phyloP scores from a whole-genome alignment of 2,888 invertebrate species.

The Orthonychiurus folsomi region DNA sequence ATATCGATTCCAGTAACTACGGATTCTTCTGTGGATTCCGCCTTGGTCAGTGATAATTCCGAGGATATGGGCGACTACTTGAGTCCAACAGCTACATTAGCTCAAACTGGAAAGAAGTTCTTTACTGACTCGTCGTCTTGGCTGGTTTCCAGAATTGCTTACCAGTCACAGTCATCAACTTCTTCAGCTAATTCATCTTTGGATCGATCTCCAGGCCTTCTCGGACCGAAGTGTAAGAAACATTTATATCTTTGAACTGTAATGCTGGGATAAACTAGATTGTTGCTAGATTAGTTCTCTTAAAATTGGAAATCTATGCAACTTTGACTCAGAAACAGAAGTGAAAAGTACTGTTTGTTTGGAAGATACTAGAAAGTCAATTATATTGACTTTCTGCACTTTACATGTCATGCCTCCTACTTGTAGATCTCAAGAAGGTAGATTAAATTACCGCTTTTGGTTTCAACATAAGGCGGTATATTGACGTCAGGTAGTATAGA shows the following conservation, averaged over 20 bases:
- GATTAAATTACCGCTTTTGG: no score
- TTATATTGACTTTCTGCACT: no score
- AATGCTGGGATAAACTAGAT: no score
- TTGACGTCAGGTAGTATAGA: no score
- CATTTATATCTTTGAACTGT: background rate
- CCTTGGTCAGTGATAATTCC: slow-evolving; percentile 9
- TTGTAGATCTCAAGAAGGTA: no score
- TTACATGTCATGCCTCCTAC: no score
- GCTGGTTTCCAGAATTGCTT: slow-evolving; percentile 32
- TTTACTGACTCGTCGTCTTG: slow-evolving; percentile 37
- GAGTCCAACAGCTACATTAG: slow-evolving; percentile 27
- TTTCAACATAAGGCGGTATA: no score
- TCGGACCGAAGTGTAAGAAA: background rate
- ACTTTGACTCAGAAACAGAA: background rate
- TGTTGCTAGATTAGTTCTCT: no score
- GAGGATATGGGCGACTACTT: slow-evolving; percentile 15
- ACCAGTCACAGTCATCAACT: slow-evolving; percentile 25
- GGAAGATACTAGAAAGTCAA: background rate
- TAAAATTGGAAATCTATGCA: background rate
- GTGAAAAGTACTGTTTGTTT: background rate
- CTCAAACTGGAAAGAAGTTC: slow-evolving; percentile 32
- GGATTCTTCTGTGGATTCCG: slow-evolving; percentile 24
- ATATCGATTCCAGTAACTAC: slow-evolving; percentile 19
- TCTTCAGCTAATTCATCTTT: slow-evolving; percentile 28
- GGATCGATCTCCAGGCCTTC: slow-evolving; percentile 7